Base-by-base conservation (phyloP, 2,113 vertebrate species). In the Sinocyclocheilus rhinocerous region DNA sequence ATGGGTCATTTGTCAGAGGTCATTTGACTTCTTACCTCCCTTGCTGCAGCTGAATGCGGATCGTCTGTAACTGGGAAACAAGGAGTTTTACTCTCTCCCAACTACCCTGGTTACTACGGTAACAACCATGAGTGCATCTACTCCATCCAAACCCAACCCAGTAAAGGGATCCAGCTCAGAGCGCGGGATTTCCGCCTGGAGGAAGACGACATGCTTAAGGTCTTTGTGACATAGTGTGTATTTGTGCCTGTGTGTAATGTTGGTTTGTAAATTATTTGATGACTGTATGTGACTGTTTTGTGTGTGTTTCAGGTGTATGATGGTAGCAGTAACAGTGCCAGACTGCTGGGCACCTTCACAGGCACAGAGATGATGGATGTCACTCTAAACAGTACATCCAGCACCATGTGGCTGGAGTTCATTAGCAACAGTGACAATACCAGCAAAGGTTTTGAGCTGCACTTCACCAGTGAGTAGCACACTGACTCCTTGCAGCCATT, bases 101-200 rank as follows among this genome's bases (percentile, higher is more conserved):
- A 99, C 95, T 99, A 98, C 87, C 98, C 98, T 4, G 94, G 96
- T 91, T 97, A 96, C 96, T 99, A 99, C 89, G 96, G 93, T 92
- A 97, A 99, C 96, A 95, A 97, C 94, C 98, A 99, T 0, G 98
- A 99, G 90, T 99, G 98, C 93, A 98, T 99, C 95, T 99, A 99
- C 95, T 98, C 97, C 92, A 98, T 99, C 95, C 97, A 97, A 94
- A 99, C 97, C 2, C 97, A 99, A 91, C 96, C 97, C 0, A 98
- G 98, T 11, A 99, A 99, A 89, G 98, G 98, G 24, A 97, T 99
- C 91, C 98, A 97, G 90, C 96, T 99, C 42, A 94, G 96, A 90
- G 97, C 98, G 83, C 95, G 95, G 78, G 96, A 96, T 24, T 99
- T 99, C 65, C 92, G 96, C 65, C 95, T 99, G 88, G 95, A 97